Evolutionary conservation across 2,888 invertebrate species (phyloP).

Genomic region (Callyntrura guangdongensis): DNA sequence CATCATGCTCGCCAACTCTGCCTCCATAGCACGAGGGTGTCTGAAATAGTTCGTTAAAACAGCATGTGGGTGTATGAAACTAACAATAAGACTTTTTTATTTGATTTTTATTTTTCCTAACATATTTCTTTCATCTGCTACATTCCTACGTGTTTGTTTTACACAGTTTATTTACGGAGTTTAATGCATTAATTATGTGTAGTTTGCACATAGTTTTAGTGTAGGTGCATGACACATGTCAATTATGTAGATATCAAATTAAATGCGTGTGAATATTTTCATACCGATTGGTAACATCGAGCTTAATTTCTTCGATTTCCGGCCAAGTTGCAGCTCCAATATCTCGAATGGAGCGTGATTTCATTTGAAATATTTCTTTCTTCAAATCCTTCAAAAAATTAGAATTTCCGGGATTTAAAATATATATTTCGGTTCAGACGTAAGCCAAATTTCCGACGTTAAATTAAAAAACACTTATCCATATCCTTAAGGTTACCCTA

Average conservation of each 20-base stretch:
- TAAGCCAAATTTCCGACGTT: not conserved
- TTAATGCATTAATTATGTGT: no score
- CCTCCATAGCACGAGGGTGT: not conserved
- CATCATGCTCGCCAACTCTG: not conserved
- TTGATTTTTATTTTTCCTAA: no score
- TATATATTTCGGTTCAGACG: not conserved
- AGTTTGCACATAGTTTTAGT: no score
- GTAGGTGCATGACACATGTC: no score
- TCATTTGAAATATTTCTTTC: not conserved
- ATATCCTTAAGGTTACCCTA: not conserved
- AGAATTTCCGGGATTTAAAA: not conserved
- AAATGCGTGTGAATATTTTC: no score
- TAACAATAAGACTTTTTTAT: no score
- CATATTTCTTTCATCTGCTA: no score
- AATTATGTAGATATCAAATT: no score
- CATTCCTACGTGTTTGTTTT: no score
- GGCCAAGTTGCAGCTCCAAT: conserved; percentile 26
- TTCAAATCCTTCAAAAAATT: not conserved
- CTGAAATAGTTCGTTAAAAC: not conserved
- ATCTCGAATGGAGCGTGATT: not conserved
- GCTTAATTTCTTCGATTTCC: not conserved
- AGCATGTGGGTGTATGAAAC: no score
- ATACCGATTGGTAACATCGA: not conserved
- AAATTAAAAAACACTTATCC: not conserved
- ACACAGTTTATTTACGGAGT: no score